A percentile compares a stretch with the other conserved stretches of the same genome.
These are phyloP conservation scores for Andinoacara biseriatus DNA, from an alignment of 2,113 vertebrate genomes.

Conservation along the genomic window DNA sequence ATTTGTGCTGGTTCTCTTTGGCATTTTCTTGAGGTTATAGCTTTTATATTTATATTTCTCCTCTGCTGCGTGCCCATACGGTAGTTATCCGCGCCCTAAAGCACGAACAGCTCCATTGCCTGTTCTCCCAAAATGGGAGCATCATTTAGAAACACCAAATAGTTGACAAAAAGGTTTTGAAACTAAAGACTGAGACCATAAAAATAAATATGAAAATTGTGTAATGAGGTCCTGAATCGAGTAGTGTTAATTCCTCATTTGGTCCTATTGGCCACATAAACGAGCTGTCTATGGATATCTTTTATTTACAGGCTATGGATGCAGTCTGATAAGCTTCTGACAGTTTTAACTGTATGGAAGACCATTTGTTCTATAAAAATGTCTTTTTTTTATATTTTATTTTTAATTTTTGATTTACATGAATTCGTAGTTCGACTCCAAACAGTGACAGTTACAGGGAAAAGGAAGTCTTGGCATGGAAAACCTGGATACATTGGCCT, in stretches of 20 bases:
- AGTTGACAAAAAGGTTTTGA: no score
- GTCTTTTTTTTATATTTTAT: neutral
- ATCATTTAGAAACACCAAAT: no score
- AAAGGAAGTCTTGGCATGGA: neutral
- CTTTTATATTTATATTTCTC: no score
- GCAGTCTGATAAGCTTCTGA: accelerated
- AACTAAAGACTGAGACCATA: accelerated
- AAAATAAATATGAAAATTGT: neutral
- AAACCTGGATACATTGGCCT: no score
- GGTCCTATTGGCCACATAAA: neutral
- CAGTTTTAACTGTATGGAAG: accelerated
- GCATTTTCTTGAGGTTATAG: no score
- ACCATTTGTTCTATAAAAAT: neutral
- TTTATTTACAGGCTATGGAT: neutral
- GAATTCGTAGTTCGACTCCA: neutral
- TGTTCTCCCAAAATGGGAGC: accelerated
- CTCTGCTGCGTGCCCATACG: no score
- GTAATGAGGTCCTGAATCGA: neutral
- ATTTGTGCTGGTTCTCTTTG: no score
- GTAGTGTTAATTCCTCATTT: neutral
- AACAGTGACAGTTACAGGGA: neutral
- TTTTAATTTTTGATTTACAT: neutral
- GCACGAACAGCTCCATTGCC: neutral
- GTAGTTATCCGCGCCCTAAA: no score
- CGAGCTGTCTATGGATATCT: accelerated